Conservation (phyloP, 2,888 invertebrate genomes). For the Panopea generosa region DNA sequence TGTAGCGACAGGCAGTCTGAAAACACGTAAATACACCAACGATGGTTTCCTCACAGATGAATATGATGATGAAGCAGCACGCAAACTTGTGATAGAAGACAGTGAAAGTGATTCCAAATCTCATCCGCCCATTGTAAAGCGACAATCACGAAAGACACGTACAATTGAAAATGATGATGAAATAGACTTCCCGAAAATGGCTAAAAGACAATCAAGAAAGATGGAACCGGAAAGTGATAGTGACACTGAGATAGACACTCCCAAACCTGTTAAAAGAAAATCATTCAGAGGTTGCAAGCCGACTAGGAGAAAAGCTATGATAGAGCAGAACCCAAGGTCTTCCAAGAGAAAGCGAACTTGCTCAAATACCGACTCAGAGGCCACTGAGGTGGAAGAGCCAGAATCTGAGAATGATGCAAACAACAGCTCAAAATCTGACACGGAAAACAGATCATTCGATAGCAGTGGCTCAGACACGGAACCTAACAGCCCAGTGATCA, state of each 20-base stretch:
- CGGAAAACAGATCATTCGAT: conserved; percentile 26
- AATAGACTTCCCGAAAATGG: conserved; percentile 17
- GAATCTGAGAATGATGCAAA: conserved; percentile 5
- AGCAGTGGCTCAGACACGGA: conserved; percentile 18
- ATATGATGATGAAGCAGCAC: conserved; percentile 37
- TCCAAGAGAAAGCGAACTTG: conserved; percentile 4
- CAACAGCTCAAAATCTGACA: conserved; percentile 17
- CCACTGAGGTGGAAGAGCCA: conserved; percentile 1
- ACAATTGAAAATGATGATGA: conserved; percentile 19
- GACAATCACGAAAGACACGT: too few relatives aligned
- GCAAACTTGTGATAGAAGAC: conserved; percentile 27
- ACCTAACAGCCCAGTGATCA: conserved; percentile 31
- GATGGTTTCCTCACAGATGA: conserved; percentile 56
- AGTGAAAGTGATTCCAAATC: conserved; percentile 31
- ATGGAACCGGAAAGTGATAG: conserved; percentile 15
- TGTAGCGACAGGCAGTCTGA: conserved; percentile 65
- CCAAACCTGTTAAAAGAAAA: conserved; percentile 2
- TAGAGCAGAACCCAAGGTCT: conserved; percentile 5
- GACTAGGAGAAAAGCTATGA: not conserved
- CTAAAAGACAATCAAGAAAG: not conserved
- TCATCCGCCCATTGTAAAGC: not conserved
- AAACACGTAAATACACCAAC: conserved; percentile 49
- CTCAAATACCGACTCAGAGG: not conserved
- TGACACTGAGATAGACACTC: conserved; percentile 66
- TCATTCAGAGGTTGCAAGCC: not conserved